phyloP scores from a whole-genome alignment of 2,797 vertebrate genomes.

The Lophius americanus region DNA sequence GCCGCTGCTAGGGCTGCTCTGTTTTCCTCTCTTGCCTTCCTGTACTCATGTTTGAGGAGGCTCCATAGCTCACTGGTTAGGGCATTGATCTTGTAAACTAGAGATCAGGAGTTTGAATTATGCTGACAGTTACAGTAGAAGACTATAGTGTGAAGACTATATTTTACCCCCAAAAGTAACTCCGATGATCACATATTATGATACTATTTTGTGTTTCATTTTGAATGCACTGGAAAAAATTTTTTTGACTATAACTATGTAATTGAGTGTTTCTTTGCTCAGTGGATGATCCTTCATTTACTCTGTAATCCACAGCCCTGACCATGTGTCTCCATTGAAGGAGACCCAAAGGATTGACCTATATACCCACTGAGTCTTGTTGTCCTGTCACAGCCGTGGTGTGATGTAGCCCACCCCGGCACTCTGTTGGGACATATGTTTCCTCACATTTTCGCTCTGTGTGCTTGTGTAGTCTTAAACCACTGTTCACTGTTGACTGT shows the following conservation, averaged over 20 bases:
- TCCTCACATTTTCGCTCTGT: constrained; percentile 52
- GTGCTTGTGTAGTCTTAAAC: constrained; percentile 51
- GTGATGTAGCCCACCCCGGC: constrained; percentile 46
- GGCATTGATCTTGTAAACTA: no score
- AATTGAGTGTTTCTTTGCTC: constrained; percentile 61
- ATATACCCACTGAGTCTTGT: constrained; percentile 82
- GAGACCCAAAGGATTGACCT: constrained; percentile 82
- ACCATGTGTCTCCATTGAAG: constrained; percentile 81
- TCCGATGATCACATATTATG: constrained; percentile 1
- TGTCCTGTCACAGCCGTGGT: constrained; percentile 65
- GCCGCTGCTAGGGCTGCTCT: no score
- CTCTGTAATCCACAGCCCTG: constrained; percentile 77
- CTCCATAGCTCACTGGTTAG: no score
- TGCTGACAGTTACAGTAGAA: no score
- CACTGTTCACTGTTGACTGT: constrained; percentile 41
- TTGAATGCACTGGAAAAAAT: constrained; percentile 1
- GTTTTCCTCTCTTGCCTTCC: no score
- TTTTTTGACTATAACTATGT: constrained; percentile 30
- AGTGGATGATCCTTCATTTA: constrained; percentile 84
- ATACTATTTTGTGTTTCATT: constrained; percentile 5
- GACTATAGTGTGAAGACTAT: background rate
- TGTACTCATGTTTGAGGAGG: no score
- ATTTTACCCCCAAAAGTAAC: background rate
- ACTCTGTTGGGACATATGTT: constrained; percentile 65
- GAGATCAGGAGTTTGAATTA: no score